Percentiles rank a stretch among this genome's conserved stretches.
These are phyloP conservation scores for Orchesellides sinensis DNA, from an alignment of 2,888 invertebrate genomes.

Conservation along the genomic window DNA sequence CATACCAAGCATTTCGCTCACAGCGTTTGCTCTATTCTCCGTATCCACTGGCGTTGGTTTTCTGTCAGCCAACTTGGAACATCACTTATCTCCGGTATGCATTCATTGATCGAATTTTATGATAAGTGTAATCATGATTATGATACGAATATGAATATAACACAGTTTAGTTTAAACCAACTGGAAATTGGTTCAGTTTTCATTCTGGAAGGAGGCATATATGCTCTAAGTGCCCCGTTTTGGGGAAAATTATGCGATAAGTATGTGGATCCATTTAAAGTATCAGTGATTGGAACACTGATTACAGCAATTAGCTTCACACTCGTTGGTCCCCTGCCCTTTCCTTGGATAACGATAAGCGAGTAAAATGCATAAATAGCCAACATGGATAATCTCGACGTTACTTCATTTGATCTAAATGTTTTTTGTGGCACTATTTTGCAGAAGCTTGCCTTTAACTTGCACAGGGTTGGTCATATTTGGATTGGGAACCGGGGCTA, in stretches of 20 bases:
- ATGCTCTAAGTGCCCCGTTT: conserved; percentile 86
- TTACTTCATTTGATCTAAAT: too few relatives aligned
- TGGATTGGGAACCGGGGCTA: conserved; percentile 90
- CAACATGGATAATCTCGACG: too few relatives aligned
- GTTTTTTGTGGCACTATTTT: not conserved
- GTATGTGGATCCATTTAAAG: too few relatives aligned
- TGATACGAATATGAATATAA: conserved; percentile 76
- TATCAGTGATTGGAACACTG: too few relatives aligned
- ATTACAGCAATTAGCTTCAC: too few relatives aligned
- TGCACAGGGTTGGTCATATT: conserved; percentile 86
- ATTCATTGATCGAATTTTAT: too few relatives aligned
- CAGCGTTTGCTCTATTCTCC: conserved; percentile 73
- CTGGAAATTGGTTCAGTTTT: conserved; percentile 88
- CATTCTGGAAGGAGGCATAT: conserved; percentile 89
- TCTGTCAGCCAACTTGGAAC: conserved; percentile 79
- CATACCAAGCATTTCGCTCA: conserved; percentile 74
- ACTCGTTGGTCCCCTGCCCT: too few relatives aligned
- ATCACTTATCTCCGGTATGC: conserved; percentile 80
- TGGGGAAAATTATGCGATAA: conserved; percentile 94
- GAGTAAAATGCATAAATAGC: too few relatives aligned
- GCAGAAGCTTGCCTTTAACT: conserved; percentile 82
- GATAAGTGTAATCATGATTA: too few relatives aligned
- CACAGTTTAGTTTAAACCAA: conserved; percentile 83
- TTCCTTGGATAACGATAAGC: too few relatives aligned
- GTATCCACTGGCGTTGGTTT: conserved; percentile 76